phyloP scores from a whole-genome alignment of 2,797 vertebrate species.

The Synaphobranchus kaupii region DNA sequence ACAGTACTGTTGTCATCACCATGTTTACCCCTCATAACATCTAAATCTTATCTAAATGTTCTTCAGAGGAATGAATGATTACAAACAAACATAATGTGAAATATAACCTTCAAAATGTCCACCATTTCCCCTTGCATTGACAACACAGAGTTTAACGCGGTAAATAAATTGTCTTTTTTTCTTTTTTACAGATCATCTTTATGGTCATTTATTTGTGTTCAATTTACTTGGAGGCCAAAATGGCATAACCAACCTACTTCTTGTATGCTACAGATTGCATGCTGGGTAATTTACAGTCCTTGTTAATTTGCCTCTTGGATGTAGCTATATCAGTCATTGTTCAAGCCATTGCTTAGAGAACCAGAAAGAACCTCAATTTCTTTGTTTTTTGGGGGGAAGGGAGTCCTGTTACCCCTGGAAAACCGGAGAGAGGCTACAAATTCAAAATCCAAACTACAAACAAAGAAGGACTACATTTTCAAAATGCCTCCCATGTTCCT shows the following conservation, averaged over 20 bases:
- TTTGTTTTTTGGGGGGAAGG: background rate
- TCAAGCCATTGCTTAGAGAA: background rate
- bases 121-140: background rate
- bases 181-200: constrained; percentile 14
- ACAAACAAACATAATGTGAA: constrained; percentile 16
- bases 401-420: constrained; percentile 9
- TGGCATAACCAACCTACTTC: constrained; percentile 6
- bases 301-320: constrained; percentile 15
- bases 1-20: background rate
- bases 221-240: constrained; percentile 22
- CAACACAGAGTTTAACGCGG: constrained; percentile 20
- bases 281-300: constrained; percentile 20
- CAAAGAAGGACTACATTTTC: background rate
- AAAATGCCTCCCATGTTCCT: background rate
- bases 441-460: background rate
- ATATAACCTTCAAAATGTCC: constrained; percentile 3
- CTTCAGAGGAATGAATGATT: constrained; percentile 24
- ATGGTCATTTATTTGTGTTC: constrained; percentile 9
- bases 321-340: background rate
- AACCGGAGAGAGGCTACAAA: background rate
- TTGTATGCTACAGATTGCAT: constrained; percentile 32
- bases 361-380: background rate
- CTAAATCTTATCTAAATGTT: constrained; percentile 3
- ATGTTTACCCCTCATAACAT: constrained; percentile 13
- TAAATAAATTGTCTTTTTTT: constrained; percentile 33